Evolutionary conservation across 2,113 vertebrate genomes (phyloP).

Genomic region (Dasypus novemcinctus): DNA sequence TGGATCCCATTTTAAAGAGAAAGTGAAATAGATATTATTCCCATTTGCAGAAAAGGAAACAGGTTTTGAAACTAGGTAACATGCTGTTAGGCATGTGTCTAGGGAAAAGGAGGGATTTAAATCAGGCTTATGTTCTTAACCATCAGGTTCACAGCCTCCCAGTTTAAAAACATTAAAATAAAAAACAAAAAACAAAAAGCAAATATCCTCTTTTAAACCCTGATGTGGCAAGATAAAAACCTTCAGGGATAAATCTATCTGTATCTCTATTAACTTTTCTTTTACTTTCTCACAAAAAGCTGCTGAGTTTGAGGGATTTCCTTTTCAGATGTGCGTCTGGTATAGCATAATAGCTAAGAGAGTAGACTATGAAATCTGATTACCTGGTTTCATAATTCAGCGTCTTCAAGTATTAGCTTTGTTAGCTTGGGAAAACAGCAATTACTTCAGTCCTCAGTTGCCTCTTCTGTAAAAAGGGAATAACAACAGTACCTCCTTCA

Average conservation of each 20-base stretch:
- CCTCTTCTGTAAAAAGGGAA: neutral
- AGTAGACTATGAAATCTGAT: neutral
- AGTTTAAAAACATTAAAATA: conserved; percentile 8
- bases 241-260: neutral
- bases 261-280: neutral
- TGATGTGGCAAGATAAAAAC: conserved; percentile 24
- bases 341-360: neutral
- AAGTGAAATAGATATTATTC: neutral
- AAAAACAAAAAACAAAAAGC: too few species aligned
- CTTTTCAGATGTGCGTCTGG: neutral
- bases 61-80: neutral
- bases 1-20: conserved; percentile 29
- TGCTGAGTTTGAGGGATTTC: neutral
- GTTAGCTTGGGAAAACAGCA: neutral
- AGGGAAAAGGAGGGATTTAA: conserved; percentile 34
- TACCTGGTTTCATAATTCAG: neutral
- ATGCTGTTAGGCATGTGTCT: neutral
- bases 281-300: neutral
- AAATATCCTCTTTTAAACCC: too few species aligned
- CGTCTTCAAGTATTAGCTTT: conserved; percentile 4
- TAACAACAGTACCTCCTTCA: neutral
- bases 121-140: neutral
- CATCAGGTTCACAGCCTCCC: neutral
- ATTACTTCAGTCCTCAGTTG: neutral
- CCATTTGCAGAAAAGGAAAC: neutral